Base-by-base conservation (phyloP, 92 coral and sea anemone genomes). In the Epizoanthus ramosus region DNA sequence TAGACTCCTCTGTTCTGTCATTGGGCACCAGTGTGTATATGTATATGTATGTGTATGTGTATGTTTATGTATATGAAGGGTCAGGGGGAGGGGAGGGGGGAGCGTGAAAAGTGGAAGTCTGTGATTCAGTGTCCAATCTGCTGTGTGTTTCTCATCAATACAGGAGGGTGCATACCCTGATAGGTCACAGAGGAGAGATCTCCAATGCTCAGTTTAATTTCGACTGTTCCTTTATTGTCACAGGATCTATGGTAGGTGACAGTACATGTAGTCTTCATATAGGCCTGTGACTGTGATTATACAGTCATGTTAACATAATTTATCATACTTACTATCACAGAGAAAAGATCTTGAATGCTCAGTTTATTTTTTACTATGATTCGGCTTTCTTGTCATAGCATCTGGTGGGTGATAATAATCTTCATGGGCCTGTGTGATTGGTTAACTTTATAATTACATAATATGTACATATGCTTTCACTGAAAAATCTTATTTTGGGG, bases 141-240 rank as follows among this genome's bases (percentile, higher is more conserved):
- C 25, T 79, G 15, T n/a, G 39, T 71, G 9, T 5, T 79, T 64
- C 57, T 25, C 76, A 25, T 54, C 76, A 23, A 86, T 87, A 50
- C 77, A 96, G 99, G 87, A 86, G 97, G 31, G 84, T 93, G 25
- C 98, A 96, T 85, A 93, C 99, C 7, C 90, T 96, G 73, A 93
- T 96, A 82, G 99, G 98, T 52, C 99, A 96, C 79, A 87, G 99
- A 89, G 99, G 98, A 60, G 98, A 96, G 84, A 96, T 96, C 58
- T 96, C 98, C 68, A 96, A 96, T 84, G 98, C 99, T 2, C 99
- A 92, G 81, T 96, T 96, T 84, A 96, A 93, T 88, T 96, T 96
- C 87, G 98, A 96, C 84, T 93, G 93, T 45, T 96, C 99, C 28
- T 83, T 93, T 64, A 93, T 96, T 65, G 96, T 96, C 43, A 96